phyloP scores from a whole-genome alignment of 1,140 invertebrate species.

The Acyrthosiphon pisum region DNA sequence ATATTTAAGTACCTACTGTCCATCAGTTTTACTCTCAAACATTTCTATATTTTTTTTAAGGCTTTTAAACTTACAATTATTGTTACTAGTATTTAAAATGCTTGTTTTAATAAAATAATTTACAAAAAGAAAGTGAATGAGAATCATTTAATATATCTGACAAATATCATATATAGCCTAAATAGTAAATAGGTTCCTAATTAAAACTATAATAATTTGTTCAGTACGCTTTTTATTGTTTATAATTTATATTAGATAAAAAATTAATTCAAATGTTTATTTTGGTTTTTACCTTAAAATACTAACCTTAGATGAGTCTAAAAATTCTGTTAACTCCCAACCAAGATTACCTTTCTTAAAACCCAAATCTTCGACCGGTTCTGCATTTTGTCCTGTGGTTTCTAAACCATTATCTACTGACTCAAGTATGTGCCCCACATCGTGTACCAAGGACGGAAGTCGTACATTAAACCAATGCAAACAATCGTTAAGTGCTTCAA shows the following conservation, averaged over 20 bases:
- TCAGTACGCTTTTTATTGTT: not conserved
- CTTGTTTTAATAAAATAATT: not conserved
- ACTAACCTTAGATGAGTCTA: constrained; percentile 48
- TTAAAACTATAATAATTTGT: not conserved
- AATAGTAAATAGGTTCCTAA: not conserved
- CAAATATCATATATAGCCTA: not conserved
- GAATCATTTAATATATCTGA: too few species aligned
- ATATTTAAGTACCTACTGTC: not conserved
- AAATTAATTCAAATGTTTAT: constrained; percentile 36
- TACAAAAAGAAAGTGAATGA: not conserved
- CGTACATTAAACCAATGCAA: constrained; percentile 22
- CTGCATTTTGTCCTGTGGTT: constrained; percentile 34
- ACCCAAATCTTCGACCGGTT: constrained; percentile 46
- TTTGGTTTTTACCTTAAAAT: constrained; percentile 51
- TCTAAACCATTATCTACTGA: not conserved
- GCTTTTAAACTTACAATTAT: not conserved
- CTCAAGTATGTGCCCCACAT: not conserved
- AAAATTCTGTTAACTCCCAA: constrained; percentile 29
- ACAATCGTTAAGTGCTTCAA: constrained; percentile 6
- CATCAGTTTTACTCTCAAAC: not conserved
- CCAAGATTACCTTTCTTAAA: constrained; percentile 50
- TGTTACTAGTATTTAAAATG: not conserved
- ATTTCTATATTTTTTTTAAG: not conserved
- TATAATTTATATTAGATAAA: not conserved
- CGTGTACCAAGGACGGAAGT: not conserved